Base-by-base conservation (phyloP, 64 coral and sea anemone genomes). In the Porites australiensis region DNA sequence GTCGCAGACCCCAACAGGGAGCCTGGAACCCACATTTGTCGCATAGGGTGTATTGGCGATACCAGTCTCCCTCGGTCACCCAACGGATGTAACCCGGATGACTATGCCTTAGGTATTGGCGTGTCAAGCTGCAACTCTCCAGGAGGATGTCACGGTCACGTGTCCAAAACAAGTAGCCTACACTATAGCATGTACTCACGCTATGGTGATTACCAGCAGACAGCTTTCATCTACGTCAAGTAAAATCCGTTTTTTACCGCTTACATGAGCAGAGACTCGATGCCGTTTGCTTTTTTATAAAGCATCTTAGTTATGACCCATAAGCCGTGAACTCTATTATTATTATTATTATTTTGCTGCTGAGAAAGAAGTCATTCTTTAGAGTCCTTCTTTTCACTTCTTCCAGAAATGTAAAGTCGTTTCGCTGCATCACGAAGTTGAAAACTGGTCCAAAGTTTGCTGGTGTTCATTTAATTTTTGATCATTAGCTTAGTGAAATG, bases 31-130 rank as follows among this genome's bases (percentile, higher is more conserved):
- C 97, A 98, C 37, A 77, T 98, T 57, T 92, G 89, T 44, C 94
- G 97, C 16, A 98, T 98, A 13, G 97, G 97, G 4, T 98, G 97
- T 44, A 98, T 98, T 58, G 97, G 97, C 3, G 97, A 98, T 64
- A 96, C 95, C 48, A 96, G 95, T 82, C 71, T 87, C 19, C 95
- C 95, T 66, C 88, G 95, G 74, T 94, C 87, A 75, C 87, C 92
- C 14, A 84, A 82, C 69, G 95, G 95, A 21, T 96, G 95, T 69
- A 96, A 96, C 59, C 95, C 95, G 5, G 95, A 96, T 45, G 95
- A 96, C 76, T 96, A 96, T 13, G 74, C 95, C n/a, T 79, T 96
- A 16, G 95, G 95, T 15, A 96, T 96, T 57, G 95, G 95, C 46
- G 95, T 96, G 44, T 90, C 95, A 27, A 96, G 95, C 21, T 96